Conservation (phyloP, 2,113 vertebrate genomes). For the Entelurus aequoreus region DNA sequence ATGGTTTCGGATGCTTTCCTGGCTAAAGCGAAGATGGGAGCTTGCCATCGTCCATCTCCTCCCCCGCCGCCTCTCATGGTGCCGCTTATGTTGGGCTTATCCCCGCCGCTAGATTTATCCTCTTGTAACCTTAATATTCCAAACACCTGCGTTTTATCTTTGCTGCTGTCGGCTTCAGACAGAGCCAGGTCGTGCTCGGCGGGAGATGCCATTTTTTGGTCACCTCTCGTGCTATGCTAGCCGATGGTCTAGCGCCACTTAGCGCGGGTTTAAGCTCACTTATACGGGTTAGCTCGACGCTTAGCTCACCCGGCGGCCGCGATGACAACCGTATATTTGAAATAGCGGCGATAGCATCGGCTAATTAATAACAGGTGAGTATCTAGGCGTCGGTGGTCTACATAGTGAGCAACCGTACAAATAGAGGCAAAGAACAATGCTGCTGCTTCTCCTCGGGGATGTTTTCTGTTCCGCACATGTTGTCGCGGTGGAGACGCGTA, state of each 20-base stretch:
- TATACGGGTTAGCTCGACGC: conserved; percentile 15
- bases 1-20: conserved; percentile 78
- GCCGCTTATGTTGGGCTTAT: conserved; percentile 49
- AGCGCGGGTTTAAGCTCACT: background rate
- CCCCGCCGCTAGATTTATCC: conserved; percentile 56
- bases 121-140: conserved; percentile 75
- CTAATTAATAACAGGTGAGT: conserved; percentile 22
- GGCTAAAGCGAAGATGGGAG: conserved; percentile 77
- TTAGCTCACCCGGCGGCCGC: conserved; percentile 41
- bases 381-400: conserved; percentile 15
- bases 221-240: background rate
- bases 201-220: conserved; percentile 69
- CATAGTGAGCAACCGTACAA: conserved; percentile 24
- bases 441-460: background rate
- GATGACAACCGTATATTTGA: conserved; percentile 13
- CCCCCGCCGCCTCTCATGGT: conserved; percentile 49
- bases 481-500: conserved; percentile 55
- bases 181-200: conserved; percentile 74
- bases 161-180: conserved; percentile 66
- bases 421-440: background rate
- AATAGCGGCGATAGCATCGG: conserved; percentile 25
- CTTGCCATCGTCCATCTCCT: conserved; percentile 76
- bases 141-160: conserved; percentile 71
- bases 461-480: conserved; percentile 17
- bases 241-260: background rate